Evolutionary conservation across 2,797 vertebrate species (phyloP).

Genomic region (Poecilia picta): DNA sequence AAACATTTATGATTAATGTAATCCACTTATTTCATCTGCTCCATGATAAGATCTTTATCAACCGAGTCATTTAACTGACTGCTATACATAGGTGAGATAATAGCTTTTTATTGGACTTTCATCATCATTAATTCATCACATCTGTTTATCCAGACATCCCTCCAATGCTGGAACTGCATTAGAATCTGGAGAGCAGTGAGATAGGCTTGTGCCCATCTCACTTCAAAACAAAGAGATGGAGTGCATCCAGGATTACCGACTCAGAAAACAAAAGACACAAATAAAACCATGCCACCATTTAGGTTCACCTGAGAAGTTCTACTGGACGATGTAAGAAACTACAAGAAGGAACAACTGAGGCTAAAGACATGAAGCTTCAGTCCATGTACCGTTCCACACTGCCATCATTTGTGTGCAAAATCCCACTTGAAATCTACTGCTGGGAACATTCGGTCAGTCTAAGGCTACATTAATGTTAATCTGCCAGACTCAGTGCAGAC

Average conservation of each 20-base stretch:
- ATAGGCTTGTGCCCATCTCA: neutral
- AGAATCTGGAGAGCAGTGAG: neutral
- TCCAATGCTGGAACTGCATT: neutral
- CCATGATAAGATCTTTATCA: neutral
- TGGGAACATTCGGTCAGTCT: neutral
- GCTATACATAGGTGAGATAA: neutral
- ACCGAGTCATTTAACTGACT: neutral
- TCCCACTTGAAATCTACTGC: neutral
- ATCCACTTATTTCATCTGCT: neutral
- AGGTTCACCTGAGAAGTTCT: neutral
- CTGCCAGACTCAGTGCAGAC: neutral
- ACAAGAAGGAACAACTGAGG: neutral
- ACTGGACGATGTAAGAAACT: neutral
- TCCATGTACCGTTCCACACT: neutral
- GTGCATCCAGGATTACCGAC: neutral
- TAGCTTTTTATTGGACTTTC: conserved; percentile 7
- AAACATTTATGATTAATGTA: neutral
- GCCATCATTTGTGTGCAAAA: neutral
- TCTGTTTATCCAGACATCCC: conserved; percentile 6
- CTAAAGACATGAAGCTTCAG: neutral
- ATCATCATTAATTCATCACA: conserved; percentile 19
- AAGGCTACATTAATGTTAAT: too few species aligned
- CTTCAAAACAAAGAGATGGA: neutral
- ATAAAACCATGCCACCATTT: neutral
- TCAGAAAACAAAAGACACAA: neutral